Conservation (phyloP, 2,797 vertebrate genomes). For the Epinephelus malabaricus region DNA sequence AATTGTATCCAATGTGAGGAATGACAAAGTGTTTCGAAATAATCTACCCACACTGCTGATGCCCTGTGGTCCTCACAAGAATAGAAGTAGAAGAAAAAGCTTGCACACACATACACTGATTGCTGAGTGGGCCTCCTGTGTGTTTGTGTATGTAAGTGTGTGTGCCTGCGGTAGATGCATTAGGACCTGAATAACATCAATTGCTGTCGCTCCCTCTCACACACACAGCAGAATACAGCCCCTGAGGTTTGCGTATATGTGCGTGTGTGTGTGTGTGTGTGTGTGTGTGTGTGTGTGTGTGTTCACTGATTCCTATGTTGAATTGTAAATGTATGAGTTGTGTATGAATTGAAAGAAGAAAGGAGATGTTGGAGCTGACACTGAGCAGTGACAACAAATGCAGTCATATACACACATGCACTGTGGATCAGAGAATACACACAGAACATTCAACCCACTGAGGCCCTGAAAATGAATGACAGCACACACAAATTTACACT, state of each 20-base stretch:
- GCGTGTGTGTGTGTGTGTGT: neutral
- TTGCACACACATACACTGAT: neutral
- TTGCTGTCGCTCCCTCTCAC: neutral
- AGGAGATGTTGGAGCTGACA: slow-evolving; percentile 17
- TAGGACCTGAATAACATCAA: slow-evolving; percentile 27
- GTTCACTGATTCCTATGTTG: neutral
- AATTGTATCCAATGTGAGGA: neutral
- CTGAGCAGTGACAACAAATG: slow-evolving; percentile 18
- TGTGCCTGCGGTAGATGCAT: slow-evolving; percentile 20
- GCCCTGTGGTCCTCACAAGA: slow-evolving; percentile 1
- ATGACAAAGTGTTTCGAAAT: neutral
- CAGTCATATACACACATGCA: slow-evolving; percentile 7
- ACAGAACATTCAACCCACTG: slow-evolving; percentile 3
- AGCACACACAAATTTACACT: slow-evolving; percentile 26
- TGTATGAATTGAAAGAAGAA: slow-evolving; percentile 19
- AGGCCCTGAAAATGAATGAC: slow-evolving; percentile 33
- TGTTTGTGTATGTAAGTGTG: slow-evolving; percentile 1
- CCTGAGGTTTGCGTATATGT: neutral
- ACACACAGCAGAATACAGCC: slow-evolving; percentile 11
- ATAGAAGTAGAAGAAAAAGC: neutral
- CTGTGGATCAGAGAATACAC: slow-evolving; percentile 14
- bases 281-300: neutral
- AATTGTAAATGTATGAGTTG: slow-evolving; percentile 24
- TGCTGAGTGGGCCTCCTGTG: slow-evolving; percentile 5
- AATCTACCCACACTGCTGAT: neutral